Base-by-base conservation (phyloP, 2,888 invertebrate genomes). In the Caradrina clavipalpis region DNA sequence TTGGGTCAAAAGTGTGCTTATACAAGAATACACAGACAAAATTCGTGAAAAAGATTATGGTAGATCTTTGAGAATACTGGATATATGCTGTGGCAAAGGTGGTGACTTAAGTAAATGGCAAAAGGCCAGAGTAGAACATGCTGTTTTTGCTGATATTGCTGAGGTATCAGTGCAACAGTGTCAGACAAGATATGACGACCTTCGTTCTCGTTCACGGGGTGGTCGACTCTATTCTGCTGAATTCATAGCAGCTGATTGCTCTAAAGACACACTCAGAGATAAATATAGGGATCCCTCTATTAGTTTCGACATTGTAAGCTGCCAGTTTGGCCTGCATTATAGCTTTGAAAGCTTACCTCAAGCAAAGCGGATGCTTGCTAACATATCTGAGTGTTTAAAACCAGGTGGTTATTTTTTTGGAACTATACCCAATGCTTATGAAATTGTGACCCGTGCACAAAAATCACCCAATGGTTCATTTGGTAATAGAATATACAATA, bases 311-410 rank as follows among this genome's bases (percentile, higher is more conserved):
- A 89, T 99, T 53, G 98, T 98, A 1, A 99, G 99, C 90, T 99
- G 99, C 90, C 99, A 99, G 93, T 99, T 99, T 97, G 98, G 99
- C 26, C 98, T 99, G 90, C 99, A 99, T 94, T 99, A 99, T 90
- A 98, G 98, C 88, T 99, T 99, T 93, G 99, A 99, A 93, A 98
- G 98, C 70, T 93, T 98, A 73, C 93, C 96, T 6, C 99, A 99
- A 94, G 99, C 99, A 0, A 97, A 98, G 88, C 97, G 98, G 89
- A 99, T 99, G 99, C 94, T 99, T 10, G 97, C 97, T 72, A 99
- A 99, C 95, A 98, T 98, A 11, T 97, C 99, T 10, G 99, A 99
- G 90, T 98, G 98, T 90, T 96, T 99, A 22, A 97, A 97, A 82
- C 97, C 98, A 0, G 99, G 98, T 69, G 99, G 99, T 2, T 99